Base-by-base conservation (phyloP, 2,113 vertebrate species). In the Ploceus nigricollis region DNA sequence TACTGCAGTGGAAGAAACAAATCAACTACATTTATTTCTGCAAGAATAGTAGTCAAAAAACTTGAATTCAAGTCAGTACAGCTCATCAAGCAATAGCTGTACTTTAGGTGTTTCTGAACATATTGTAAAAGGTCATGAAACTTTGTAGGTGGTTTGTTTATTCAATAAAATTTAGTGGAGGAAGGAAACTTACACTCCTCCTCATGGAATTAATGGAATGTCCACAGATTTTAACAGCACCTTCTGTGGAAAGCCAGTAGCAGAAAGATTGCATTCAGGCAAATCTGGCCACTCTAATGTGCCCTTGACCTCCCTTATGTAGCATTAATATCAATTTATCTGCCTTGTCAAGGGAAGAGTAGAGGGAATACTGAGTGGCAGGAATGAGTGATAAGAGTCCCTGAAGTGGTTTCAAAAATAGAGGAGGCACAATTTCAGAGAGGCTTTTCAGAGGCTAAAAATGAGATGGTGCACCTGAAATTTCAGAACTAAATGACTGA, bases 291-390 rank as follows among this genome's bases (percentile, higher is more conserved):
- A 48, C 51, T 58, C 8, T 60, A 81, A 73, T 51, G 39, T 87
- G 65, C 37, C 61, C 70, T 61, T 79, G 65, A 93, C 45, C 87
- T 89, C 47, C 84, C 27, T 82, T 30, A 80, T 20, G 22, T 66
- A 69, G 40, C 66, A 87, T 82, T 79, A 85, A 84, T 85, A 89
- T 81, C 71, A 93, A 83, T 93, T 82, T 84, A 91, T 69, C 61
- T 94, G 28, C 81, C 45, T 78, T 89, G 65, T 72, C 89, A 87
- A 4, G 8, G n/a, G 28, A 84, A 78, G n/a, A 79, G 35, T 19
- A 69, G 57, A 76, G 48, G 37, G 87, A 95, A 89, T 91, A 82
- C 18, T 75, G 73, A 88, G 23, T 39, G 45, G 12, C 51, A 82
- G 71, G 73, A 50, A 93, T 35, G 30, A 60, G 25, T 64, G 44